These are phyloP conservation scores for Sebastes cheni DNA, from an alignment of 2,797 vertebrate genomes.

Conservation along the genomic window DNA sequence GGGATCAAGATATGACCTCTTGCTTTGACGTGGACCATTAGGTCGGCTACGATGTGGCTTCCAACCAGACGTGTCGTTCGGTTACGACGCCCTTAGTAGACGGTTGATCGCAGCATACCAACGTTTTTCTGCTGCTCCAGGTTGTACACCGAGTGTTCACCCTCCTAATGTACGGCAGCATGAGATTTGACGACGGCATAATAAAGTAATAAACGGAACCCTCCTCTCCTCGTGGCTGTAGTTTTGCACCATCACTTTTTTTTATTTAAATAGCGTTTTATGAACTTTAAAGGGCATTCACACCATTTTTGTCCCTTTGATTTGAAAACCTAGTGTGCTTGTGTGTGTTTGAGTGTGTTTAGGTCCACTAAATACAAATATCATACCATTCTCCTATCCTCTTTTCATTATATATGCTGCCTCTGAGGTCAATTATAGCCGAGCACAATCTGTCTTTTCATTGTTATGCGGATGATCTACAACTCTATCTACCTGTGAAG, in stretches of 20 bases:
- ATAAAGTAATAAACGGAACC: background rate
- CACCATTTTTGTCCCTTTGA: background rate
- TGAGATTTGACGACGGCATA: background rate
- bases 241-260: background rate
- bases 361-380: background rate
- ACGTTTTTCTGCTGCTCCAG: background rate
- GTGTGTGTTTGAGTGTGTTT: background rate
- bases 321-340: background rate
- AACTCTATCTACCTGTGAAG: no score
- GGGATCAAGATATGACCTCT: conserved; percentile 18
- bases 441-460: no score
- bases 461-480: no score
- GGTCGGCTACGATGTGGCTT: conserved; percentile 28
- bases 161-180: background rate
- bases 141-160: background rate
- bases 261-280: background rate
- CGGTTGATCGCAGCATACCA: background rate
- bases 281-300: conserved; percentile 6
- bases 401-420: no score
- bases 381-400: no score
- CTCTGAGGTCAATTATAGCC: no score
- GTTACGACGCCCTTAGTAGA: background rate
- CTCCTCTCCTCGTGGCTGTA: background rate
- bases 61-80: background rate
- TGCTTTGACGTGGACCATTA: conserved; percentile 14